Evolutionary conservation across 2,888 invertebrate genomes (phyloP).

Genomic region (Pseudococcus viburni): DNA sequence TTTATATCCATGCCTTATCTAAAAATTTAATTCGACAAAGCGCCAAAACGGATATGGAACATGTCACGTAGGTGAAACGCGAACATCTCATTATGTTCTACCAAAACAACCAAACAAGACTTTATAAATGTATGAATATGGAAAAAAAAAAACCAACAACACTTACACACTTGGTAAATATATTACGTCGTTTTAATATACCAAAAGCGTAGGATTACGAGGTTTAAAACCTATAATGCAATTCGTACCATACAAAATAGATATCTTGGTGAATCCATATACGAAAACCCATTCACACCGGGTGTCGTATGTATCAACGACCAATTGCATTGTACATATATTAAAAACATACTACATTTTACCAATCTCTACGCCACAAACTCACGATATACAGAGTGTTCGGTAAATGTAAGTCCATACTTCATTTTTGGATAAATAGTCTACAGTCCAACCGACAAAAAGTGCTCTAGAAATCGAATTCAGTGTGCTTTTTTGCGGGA

Average conservation of each 20-base stretch:
- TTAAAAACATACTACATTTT: background rate
- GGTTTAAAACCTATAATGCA: slow-evolving; percentile 20
- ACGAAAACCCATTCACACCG: slow-evolving; percentile 47
- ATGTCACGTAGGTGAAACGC: slow-evolving; percentile 49
- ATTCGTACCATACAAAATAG: background rate
- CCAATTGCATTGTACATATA: slow-evolving; percentile 31
- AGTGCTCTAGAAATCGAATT: no score
- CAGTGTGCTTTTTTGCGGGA: no score
- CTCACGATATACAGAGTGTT: no score
- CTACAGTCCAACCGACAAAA: no score
- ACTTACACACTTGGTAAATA: slow-evolving; percentile 43
- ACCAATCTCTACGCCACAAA: background rate
- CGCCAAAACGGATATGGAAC: background rate
- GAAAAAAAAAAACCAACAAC: background rate
- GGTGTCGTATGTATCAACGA: slow-evolving; percentile 41
- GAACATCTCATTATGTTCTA: slow-evolving; percentile 31
- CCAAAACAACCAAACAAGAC: slow-evolving; percentile 35
- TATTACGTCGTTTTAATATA: slow-evolving; percentile 21
- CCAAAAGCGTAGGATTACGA: slow-evolving; percentile 24
- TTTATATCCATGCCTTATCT: background rate
- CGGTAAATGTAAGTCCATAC: no score
- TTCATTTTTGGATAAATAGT: no score
- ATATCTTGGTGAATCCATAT: slow-evolving; percentile 31
- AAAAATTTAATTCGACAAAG: background rate
- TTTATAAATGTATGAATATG: background rate